Evolutionary conservation across 2,113 vertebrate genomes (phyloP).

Genomic region (Ranitomeya variabilis): DNA sequence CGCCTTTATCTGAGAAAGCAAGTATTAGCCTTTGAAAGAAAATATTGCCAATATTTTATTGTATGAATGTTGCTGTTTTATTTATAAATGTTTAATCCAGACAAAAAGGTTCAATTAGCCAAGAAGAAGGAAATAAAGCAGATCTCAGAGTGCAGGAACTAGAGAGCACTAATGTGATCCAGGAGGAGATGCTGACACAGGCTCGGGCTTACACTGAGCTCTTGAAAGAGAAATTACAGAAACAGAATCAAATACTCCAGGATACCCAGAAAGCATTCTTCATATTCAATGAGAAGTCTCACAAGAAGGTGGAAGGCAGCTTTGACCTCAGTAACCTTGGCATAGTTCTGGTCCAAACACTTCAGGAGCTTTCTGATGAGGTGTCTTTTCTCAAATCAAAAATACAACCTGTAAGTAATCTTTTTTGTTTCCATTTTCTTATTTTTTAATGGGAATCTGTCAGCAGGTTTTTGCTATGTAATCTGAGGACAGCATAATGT

Average conservation of each 20-base stretch:
- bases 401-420: conserved; percentile 72
- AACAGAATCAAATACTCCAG: conserved; percentile 67
- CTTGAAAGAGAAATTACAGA: conserved; percentile 69
- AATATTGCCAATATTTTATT: no score
- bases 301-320: conserved; percentile 58
- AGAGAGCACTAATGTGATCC: conserved; percentile 67
- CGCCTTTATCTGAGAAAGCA: no score
- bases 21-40: no score
- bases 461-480: no score
- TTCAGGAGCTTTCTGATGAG: conserved; percentile 67
- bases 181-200: conserved; percentile 71
- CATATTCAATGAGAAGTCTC: conserved; percentile 64
- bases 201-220: conserved; percentile 66
- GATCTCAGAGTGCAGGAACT: conserved; percentile 72
- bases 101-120: conserved; percentile 70
- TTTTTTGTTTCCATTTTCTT: background rate
- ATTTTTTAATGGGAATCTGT: background rate
- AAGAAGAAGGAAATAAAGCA: conserved; percentile 73
- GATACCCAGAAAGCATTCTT: conserved; percentile 67
- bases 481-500: no score
- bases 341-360: conserved; percentile 62
- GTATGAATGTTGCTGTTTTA: background rate
- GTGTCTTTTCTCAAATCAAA: conserved; percentile 68
- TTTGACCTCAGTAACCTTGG: conserved; percentile 63
- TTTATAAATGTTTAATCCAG: conserved; percentile 62